Percentiles rank a stretch among this genome's conserved stretches.
These are phyloP conservation scores for Zaprionus camerounensis DNA, from an alignment of 1,140 invertebrate genomes.

Conservation along the genomic window DNA sequence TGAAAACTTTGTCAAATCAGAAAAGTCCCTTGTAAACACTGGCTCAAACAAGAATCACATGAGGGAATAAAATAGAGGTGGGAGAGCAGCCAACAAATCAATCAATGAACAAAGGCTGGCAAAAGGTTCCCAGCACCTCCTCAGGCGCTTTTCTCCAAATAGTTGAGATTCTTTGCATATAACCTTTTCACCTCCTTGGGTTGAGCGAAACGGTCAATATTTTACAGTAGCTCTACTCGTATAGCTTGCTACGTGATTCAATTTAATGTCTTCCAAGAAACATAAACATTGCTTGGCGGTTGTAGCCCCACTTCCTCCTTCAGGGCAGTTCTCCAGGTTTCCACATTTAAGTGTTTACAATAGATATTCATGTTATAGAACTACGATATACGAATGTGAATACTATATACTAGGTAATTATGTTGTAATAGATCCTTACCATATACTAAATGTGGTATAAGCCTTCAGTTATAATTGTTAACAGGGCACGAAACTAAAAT, in stretches of 20 bases:
- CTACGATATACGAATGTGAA: constrained; percentile 17
- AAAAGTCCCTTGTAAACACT: constrained; percentile 4
- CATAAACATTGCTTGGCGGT: constrained; percentile 49
- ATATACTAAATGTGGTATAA: background rate
- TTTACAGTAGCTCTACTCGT: constrained; percentile 28
- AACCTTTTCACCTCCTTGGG: constrained; percentile 8
- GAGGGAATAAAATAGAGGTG: background rate
- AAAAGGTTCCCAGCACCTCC: constrained; percentile 51
- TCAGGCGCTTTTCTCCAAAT: constrained; percentile 37
- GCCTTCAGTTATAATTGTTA: background rate
- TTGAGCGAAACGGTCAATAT: constrained; percentile 46
- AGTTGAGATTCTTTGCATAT: constrained; percentile 34
- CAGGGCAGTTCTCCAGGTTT: background rate
- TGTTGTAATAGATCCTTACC: too few species aligned
- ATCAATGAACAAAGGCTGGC: constrained; percentile 52
- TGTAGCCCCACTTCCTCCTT: background rate
- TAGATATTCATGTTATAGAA: constrained; percentile 3
- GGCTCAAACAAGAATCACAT: constrained; percentile 7
- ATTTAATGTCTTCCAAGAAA: constrained; percentile 43
- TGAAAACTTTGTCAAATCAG: constrained; percentile 30
- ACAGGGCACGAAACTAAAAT: background rate
- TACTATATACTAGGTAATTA: too few species aligned
- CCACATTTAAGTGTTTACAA: constrained; percentile 7
- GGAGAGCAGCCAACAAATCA: constrained; percentile 46
- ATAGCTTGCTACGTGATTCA: constrained; percentile 46